Conservation (phyloP, 1,140 invertebrate species). For the Drosophila insularis region DNA sequence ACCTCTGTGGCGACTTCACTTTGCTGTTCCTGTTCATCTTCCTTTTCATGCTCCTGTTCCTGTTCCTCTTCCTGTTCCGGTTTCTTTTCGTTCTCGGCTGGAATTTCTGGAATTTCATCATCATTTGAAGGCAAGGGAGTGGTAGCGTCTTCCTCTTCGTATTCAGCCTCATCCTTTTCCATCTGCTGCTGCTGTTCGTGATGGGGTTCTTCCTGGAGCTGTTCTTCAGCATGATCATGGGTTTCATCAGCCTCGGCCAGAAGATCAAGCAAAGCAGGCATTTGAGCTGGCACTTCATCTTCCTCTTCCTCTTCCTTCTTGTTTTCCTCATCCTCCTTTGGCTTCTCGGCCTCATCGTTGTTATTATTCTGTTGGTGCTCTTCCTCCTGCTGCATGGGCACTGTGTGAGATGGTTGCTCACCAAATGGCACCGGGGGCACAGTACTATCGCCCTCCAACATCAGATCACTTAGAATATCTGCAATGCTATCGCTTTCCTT, state of each 20-base stretch:
- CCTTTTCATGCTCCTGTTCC: not conserved
- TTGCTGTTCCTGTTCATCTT: not conserved
- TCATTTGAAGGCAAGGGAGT: not conserved
- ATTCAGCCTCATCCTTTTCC: slow-evolving; percentile 4
- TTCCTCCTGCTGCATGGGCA: slow-evolving; percentile 50
- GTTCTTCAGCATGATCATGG: slow-evolving; percentile 37
- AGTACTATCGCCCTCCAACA: slow-evolving; percentile 70
- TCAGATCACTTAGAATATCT: slow-evolving; percentile 73
- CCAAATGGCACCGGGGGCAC: slow-evolving; percentile 68
- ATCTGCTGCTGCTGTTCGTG: slow-evolving; percentile 1
- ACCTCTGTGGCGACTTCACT: slow-evolving; percentile 7
- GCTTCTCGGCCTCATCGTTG: no score
- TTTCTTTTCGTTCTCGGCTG: not conserved
- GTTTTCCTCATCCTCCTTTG: slow-evolving; percentile 19
- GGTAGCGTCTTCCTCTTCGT: slow-evolving; percentile 1
- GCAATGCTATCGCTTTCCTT: slow-evolving; percentile 74
- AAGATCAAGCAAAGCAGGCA: slow-evolving; percentile 54
- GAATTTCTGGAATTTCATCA: not conserved
- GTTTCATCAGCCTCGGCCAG: slow-evolving; percentile 56
- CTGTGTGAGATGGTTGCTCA: slow-evolving; percentile 50
- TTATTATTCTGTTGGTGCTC: not conserved
- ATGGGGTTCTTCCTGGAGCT: slow-evolving; percentile 2
- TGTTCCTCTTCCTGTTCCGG: not conserved
- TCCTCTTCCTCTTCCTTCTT: no score
- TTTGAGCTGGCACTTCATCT: slow-evolving; percentile 20